phyloP scores from a whole-genome alignment of 2,888 invertebrate genomes.

The Mesorhabditis spiculigera region DNA sequence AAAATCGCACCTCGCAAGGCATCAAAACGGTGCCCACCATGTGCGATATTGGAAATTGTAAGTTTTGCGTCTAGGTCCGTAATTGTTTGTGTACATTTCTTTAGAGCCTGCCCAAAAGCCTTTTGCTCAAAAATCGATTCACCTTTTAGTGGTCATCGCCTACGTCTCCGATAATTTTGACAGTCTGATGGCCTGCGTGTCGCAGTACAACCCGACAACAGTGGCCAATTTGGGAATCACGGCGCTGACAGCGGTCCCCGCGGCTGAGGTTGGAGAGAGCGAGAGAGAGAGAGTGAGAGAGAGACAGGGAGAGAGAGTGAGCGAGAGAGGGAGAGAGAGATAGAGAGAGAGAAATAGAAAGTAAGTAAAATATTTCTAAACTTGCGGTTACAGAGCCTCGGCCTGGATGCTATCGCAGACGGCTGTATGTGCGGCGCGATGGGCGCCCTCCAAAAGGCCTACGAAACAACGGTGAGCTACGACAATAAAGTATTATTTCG shows the following conservation, averaged over 20 bases:
- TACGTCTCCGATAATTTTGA: not conserved
- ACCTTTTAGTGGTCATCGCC: not conserved
- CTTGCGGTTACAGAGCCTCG: no score
- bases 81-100: no score
- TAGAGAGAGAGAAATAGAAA: no score
- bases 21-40: not conserved
- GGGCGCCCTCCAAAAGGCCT: not conserved
- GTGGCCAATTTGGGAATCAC: not conserved
- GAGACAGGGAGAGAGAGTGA: no score
- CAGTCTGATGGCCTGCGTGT: not conserved
- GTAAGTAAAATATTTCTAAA: no score
- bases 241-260: no score
- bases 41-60: constrained; percentile 3
- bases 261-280: no score
- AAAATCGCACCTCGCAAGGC: not conserved
- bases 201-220: not conserved
- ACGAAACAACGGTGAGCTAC: not conserved
- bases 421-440: not conserved
- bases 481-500: no score
- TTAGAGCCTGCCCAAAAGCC: no score
- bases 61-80: not conserved
- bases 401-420: not conserved
- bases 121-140: not conserved
- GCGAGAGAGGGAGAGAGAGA: no score
- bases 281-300: no score